These are phyloP conservation scores for Littorina saxatilis DNA, from an alignment of 1,140 invertebrate genomes.

Conservation along the genomic window DNA sequence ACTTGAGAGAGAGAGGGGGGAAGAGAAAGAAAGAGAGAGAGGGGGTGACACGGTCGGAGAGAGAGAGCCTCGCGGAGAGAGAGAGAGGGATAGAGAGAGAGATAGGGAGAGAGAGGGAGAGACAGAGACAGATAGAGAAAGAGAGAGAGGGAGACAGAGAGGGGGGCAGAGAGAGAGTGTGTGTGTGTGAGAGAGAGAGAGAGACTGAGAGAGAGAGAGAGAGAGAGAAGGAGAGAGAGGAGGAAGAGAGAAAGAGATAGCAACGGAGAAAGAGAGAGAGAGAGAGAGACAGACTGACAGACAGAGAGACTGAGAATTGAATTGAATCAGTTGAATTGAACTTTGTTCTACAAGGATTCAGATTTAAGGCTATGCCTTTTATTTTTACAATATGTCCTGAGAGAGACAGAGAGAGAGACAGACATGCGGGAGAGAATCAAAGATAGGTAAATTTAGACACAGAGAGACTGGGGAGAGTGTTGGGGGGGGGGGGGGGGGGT, in stretches of 20 bases:
- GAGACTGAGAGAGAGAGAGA: background rate
- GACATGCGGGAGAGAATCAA: too few species aligned
- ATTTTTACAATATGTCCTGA: too few species aligned
- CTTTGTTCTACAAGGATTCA: too few species aligned
- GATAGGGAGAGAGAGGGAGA: constrained; percentile 3
- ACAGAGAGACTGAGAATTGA: constrained; percentile 49
- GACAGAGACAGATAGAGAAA: background rate
- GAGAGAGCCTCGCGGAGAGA: background rate
- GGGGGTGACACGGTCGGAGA: background rate
- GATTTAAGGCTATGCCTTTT: too few species aligned
- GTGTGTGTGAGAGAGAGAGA: background rate
- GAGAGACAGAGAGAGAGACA: too few species aligned
- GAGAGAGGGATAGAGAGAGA: background rate
- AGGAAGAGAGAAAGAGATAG: constrained; percentile 12
- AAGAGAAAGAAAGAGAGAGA: background rate
- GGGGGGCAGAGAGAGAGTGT: background rate
- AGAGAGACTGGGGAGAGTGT: too few species aligned
- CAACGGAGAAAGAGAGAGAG: constrained; percentile 5
- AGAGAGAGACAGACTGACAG: constrained; percentile 30
- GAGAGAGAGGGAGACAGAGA: background rate
- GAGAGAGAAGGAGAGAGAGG: constrained; percentile 10
- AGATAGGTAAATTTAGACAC: too few species aligned
- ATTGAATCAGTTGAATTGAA: too few species aligned
- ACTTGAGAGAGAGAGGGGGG: background rate
- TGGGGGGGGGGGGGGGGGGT: too few species aligned